Base-by-base conservation (phyloP, 2,888 invertebrate genomes). In the Drosophila sordidapex region DNA sequence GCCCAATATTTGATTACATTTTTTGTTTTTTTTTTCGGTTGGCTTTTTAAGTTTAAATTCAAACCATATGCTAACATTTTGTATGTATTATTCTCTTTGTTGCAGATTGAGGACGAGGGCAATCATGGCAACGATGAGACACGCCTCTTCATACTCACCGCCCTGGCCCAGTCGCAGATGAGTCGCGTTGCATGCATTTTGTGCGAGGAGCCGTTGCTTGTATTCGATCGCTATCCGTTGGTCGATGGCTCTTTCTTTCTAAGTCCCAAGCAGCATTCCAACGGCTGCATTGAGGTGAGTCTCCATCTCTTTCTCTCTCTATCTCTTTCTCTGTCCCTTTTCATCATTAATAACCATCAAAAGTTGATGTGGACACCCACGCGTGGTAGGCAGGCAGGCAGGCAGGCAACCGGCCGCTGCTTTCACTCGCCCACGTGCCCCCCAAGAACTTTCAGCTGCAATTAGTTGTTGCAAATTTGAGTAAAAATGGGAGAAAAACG, bases 51-150 rank as follows among this genome's bases (percentile, higher is more conserved):
- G 43, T 63, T 65, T 46, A 61, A 64, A 63, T 35, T 75, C 36
- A 51, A 53, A 27, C 31, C 31, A 59, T 62, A 65, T 69, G 63
- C 27, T 54, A 48, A 62, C 40, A 64, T 65, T 72, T 60, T 51
- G n/a, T 48, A 38, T 58, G n/a, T 18, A 49, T 58, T 51, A 94
- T 43, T 53, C 0, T 54, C 65, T 72, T 60, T 62, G 33, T 95
- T 94, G 92, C 95, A 98, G 97, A 98, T 99, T 95, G 99, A 99
- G 94, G 99, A 99, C 92, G 99, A 99, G 93, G 98, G 98, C 78
- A 98, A 98, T 94, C 98, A 98, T 93, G 99, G 99, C 90, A 99
- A 99, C 94, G 99, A 99, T 93, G 99, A 99, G 93, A 99, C 98
- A 57, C 95, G 99, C 84, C 97, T 98, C 91, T 99, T 99, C 94